Percentiles rank a stretch among this genome's conserved stretches.
phyloP scores from a whole-genome alignment of 2,797 vertebrate species.

The Crypturellus tataupa region DNA sequence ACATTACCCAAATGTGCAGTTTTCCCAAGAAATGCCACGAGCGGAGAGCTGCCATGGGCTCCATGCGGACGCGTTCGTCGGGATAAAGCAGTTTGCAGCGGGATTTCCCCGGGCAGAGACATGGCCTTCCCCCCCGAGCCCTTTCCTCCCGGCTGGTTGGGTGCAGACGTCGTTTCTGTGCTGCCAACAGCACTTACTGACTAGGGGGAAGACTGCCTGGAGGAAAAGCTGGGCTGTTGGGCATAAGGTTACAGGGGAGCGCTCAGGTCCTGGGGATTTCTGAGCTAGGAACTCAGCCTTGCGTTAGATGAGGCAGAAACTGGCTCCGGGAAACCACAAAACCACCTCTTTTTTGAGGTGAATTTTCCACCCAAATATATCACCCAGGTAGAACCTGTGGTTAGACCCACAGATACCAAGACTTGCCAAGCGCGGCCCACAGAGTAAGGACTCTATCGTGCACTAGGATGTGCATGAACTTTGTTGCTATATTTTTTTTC shows the following conservation, averaged over 20 bases:
- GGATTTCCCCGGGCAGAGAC: background rate
- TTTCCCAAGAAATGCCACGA: background rate
- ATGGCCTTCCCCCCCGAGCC: rapidly evolving
- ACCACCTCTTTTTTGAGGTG: too few relatives aligned
- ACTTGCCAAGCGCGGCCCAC: rapidly evolving
- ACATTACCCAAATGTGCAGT: background rate
- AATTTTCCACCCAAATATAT: background rate
- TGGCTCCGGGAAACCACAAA: rapidly evolving
- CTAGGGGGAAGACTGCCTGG: background rate
- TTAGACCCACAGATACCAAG: background rate
- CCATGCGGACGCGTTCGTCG: too few relatives aligned
- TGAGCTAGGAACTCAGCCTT: background rate
- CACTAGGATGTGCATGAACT: background rate
- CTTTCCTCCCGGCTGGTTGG: rapidly evolving
- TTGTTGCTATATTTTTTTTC: background rate
- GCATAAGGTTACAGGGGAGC: background rate
- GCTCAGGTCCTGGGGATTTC: background rate
- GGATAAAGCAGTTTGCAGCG: background rate
- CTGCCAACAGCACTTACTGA: too few relatives aligned
- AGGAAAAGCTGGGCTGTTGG: background rate
- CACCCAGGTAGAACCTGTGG: background rate
- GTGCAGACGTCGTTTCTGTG: background rate
- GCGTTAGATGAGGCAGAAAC: background rate
- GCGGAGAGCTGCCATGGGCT: background rate
- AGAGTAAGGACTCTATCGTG: rapidly evolving